phyloP scores from a whole-genome alignment of 2,888 invertebrate species.

The Camptogramma bilineatum region DNA sequence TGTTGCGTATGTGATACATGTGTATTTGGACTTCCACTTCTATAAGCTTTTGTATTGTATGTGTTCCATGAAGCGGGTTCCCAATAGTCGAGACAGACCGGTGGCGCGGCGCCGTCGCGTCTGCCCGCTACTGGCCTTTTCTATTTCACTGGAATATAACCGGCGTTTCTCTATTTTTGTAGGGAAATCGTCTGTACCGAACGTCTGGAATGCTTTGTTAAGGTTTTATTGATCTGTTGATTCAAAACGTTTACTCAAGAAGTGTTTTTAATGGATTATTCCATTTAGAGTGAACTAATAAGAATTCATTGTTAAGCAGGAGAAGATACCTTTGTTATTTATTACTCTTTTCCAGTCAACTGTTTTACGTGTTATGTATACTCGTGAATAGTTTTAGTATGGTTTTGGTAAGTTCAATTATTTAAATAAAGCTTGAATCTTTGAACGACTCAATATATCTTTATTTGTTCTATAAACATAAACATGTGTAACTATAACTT shows the following conservation, averaged over 20 bases:
- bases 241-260: slow-evolving; percentile 10
- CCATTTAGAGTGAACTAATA: neutral
- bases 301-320: neutral
- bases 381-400: neutral
- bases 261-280: slow-evolving; percentile 3
- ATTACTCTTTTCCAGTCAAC: no score
- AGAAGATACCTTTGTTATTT: neutral
- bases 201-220: slow-evolving; percentile 23
- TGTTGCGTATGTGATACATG: no score
- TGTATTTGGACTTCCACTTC: slow-evolving; percentile 23
- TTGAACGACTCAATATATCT: neutral
- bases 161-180: slow-evolving; percentile 30
- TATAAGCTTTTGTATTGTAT: slow-evolving; percentile 2
- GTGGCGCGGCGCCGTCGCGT: slow-evolving; percentile 33
- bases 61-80: slow-evolving; percentile 19
- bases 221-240: slow-evolving; percentile 26
- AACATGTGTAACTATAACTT: neutral
- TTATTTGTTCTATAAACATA: neutral
- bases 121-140: slow-evolving; percentile 31
- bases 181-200: slow-evolving; percentile 30
- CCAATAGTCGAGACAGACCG: slow-evolving; percentile 31
- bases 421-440: neutral
- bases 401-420: neutral
- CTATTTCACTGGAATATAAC: slow-evolving; percentile 34
- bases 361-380: neutral